phyloP scores from a whole-genome alignment of 2,797 vertebrate genomes.

The Valencia hispanica region DNA sequence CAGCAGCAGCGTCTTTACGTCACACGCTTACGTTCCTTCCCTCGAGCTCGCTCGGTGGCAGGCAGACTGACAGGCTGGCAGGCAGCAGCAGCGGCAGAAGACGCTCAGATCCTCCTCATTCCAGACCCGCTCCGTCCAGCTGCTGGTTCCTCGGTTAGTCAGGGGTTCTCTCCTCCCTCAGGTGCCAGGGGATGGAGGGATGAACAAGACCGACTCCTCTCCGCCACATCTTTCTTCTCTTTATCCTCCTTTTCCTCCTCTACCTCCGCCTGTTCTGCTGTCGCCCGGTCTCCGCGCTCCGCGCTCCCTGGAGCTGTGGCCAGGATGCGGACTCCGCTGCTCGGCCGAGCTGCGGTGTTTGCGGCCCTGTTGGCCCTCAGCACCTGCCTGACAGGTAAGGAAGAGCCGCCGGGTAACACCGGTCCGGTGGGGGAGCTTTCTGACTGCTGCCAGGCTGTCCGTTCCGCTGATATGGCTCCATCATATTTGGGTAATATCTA shows the following conservation, averaged over 20 bases:
- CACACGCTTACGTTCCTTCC: constrained; percentile 8
- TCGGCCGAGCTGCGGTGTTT: constrained; percentile 63
- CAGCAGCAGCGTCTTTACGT: constrained; percentile 41
- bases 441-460: neutral
- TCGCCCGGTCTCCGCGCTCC: constrained; percentile 20
- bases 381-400: constrained; percentile 68
- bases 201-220: constrained; percentile 60
- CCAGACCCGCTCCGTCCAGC: neutral
- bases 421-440: no score
- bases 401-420: neutral
- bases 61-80: no score
- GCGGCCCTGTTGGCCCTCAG: constrained; percentile 63
- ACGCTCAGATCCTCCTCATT: neutral
- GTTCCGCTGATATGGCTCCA: neutral
- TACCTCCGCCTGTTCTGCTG: neutral
- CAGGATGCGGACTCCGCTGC: constrained; percentile 68
- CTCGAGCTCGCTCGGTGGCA: no score
- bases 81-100: neutral
- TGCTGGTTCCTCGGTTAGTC: neutral
- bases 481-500: neutral
- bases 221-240: constrained; percentile 24
- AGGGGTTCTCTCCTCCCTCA: constrained; percentile 17
- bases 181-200: constrained; percentile 65
- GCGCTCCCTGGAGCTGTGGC: constrained; percentile 38
- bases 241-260: constrained; percentile 14